phyloP scores from a whole-genome alignment of 2,113 vertebrate species.

The Thermophis baileyi region DNA sequence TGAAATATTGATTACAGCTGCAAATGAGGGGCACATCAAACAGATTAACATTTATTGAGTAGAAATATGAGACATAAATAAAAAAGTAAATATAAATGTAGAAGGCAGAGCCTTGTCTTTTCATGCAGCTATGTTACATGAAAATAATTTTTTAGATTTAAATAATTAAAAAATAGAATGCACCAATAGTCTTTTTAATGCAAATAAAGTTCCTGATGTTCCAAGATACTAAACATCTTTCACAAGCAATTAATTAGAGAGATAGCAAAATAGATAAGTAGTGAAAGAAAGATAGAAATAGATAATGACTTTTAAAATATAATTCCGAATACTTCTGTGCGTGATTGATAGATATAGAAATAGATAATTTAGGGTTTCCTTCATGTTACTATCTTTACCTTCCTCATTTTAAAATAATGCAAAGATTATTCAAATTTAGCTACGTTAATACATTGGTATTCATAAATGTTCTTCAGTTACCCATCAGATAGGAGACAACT shows the following conservation, averaged over 20 bases:
- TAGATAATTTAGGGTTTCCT: background rate
- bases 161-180: background rate
- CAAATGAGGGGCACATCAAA: background rate
- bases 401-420: background rate
- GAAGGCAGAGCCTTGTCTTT: background rate
- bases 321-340: conserved; percentile 1
- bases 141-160: background rate
- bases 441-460: background rate
- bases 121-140: background rate
- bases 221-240: background rate
- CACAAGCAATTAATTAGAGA: conserved; percentile 26
- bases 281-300: background rate
- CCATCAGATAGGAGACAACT: background rate
- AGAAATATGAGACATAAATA: background rate
- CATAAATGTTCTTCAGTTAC: background rate
- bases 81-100: background rate
- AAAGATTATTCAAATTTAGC: conserved; percentile 2
- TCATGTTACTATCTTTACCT: conserved; percentile 4
- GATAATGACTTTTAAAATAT: conserved; percentile 28
- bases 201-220: background rate
- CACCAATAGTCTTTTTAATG: background rate
- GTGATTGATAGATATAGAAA: background rate
- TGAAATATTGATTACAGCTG: background rate
- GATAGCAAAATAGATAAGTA: background rate
- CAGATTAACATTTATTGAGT: background rate